Conservation (phyloP, 2,888 invertebrate genomes). For the Odontocolon sp. region DNA sequence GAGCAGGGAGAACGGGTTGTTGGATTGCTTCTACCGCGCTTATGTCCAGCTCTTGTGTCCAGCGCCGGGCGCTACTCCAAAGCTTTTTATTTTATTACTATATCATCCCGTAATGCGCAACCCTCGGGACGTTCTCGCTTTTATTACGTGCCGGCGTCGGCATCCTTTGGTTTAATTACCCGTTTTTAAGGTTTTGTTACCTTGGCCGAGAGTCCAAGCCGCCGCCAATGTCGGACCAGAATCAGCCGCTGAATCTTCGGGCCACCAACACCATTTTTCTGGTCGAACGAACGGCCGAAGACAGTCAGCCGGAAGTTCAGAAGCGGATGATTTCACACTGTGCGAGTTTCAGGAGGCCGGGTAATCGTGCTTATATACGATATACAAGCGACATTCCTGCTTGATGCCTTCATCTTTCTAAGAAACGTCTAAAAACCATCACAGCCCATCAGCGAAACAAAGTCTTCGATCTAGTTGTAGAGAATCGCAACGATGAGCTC, state of each 20-base stretch:
- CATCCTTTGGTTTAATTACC: slow-evolving; percentile 80
- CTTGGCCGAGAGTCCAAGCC: slow-evolving; percentile 55
- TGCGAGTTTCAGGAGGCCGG: not conserved
- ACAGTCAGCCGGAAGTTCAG: slow-evolving; percentile 56
- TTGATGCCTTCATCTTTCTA: slow-evolving; percentile 45
- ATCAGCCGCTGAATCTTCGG: not conserved
- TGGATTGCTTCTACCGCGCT: slow-evolving; percentile 22
- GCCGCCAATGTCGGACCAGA: not conserved
- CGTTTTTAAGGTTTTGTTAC: slow-evolving; percentile 72
- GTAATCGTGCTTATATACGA: not conserved
- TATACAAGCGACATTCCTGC: slow-evolving; percentile 12
- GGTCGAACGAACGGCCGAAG: slow-evolving; percentile 16
- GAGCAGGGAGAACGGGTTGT: slow-evolving; percentile 13
- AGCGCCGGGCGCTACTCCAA: slow-evolving; percentile 58
- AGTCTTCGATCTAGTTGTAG: slow-evolving; percentile 31
- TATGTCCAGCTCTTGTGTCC: slow-evolving; percentile 54
- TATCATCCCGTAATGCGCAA: slow-evolving; percentile 75
- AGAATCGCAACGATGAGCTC: too few relatives aligned
- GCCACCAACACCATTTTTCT: slow-evolving; percentile 40
- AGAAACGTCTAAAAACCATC: slow-evolving; percentile 38
- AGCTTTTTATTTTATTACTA: slow-evolving; percentile 78
- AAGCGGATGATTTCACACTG: slow-evolving; percentile 63
- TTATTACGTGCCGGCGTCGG: slow-evolving; percentile 79
- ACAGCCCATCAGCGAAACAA: slow-evolving; percentile 23
- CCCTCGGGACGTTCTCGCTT: slow-evolving; percentile 74